Conservation (phyloP, 2,113 vertebrate species). For the Laticauda laticaudata region DNA sequence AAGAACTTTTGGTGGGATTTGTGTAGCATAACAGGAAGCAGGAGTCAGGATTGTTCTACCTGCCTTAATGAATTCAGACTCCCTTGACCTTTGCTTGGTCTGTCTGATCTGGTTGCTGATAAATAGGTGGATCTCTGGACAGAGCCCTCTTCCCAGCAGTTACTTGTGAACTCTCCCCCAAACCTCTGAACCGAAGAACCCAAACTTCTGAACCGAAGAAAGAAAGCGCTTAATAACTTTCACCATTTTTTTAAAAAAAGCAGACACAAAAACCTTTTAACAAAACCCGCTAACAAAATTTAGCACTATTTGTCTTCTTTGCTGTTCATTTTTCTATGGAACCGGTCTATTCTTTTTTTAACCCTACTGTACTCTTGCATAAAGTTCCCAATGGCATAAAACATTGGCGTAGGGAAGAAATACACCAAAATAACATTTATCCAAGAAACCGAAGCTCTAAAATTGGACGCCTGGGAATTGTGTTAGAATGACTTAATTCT, state of each 20-base stretch:
- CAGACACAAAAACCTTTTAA: not conserved
- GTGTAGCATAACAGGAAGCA: slow-evolving; percentile 59
- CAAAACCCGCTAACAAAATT: not conserved
- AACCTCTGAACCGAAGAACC: slow-evolving; percentile 25
- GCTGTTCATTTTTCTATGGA: slow-evolving; percentile 54
- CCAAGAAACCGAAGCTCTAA: not conserved
- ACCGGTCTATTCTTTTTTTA: slow-evolving; percentile 49
- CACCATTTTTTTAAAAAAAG: slow-evolving; percentile 7
- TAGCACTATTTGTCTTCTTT: slow-evolving; percentile 1
- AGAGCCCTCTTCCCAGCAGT: slow-evolving; percentile 3
- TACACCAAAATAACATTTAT: not conserved
- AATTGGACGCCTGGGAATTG: not conserved
- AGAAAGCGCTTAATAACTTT: slow-evolving; percentile 15
- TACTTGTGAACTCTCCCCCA: not conserved
- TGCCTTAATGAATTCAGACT: slow-evolving; percentile 40
- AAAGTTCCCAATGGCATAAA: slow-evolving; percentile 22
- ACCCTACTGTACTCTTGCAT: slow-evolving; percentile 52
- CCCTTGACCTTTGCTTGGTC: not conserved
- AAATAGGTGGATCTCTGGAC: slow-evolving; percentile 39
- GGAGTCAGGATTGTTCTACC: slow-evolving; percentile 46
- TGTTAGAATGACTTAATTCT: not conserved
- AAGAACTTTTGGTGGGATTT: slow-evolving; percentile 62
- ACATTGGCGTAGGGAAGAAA: not conserved
- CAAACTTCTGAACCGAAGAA: not conserved
- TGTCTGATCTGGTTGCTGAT: slow-evolving; percentile 24